Evolutionary conservation across 2,113 vertebrate genomes (phyloP).

Genomic region (Podocnemis expansa): DNA sequence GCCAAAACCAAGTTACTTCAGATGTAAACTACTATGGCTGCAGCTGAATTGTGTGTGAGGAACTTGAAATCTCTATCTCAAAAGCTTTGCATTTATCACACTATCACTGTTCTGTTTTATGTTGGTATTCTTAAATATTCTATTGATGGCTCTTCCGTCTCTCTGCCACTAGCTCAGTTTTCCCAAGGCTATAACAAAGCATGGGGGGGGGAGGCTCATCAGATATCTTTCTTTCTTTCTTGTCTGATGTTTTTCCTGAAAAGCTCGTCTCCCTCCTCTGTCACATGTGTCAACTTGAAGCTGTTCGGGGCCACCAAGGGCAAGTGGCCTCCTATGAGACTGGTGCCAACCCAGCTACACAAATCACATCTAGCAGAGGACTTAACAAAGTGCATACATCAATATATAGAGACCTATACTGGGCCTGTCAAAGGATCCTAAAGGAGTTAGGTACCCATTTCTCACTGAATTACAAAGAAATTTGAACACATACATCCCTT

Average conservation of each 20-base stretch:
- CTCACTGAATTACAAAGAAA: neutral
- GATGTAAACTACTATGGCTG: neutral
- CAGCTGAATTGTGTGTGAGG: neutral
- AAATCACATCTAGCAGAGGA: neutral
- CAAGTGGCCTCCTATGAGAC: neutral
- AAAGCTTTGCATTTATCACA: conserved; percentile 25
- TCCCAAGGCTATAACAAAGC: neutral
- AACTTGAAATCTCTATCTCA: conserved; percentile 29
- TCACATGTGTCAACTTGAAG: neutral
- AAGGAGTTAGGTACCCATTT: neutral
- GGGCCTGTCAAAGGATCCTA: neutral
- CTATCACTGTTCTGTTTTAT: neutral
- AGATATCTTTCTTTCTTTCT: neutral
- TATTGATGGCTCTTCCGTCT: neutral
- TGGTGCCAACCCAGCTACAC: neutral
- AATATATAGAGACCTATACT: neutral
- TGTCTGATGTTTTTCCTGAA: neutral
- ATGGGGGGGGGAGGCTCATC: neutral
- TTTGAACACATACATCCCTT: conserved; percentile 14
- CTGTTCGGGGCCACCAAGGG: neutral
- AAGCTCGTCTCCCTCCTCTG: neutral
- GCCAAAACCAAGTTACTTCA: neutral
- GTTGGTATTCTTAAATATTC: conserved; percentile 18
- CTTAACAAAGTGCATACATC: neutral
- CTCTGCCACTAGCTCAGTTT: neutral